These are phyloP conservation scores for Hydrozoanthus tunicans DNA, from an alignment of 64 coral and sea anemone genomes.

Conservation along the genomic window DNA sequence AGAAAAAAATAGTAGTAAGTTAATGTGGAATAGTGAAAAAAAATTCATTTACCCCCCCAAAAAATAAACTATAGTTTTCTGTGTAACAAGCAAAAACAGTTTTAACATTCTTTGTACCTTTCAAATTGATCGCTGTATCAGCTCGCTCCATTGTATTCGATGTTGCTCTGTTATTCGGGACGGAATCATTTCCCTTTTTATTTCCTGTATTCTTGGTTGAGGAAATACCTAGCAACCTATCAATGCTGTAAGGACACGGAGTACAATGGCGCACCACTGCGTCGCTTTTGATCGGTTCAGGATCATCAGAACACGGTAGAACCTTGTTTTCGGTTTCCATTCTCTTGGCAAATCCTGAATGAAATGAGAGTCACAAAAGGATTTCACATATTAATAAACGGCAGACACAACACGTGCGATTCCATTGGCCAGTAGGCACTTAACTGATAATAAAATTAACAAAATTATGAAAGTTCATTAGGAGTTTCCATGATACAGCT, in stretches of 20 bases:
- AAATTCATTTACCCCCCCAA: background rate
- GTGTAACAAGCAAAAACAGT: conserved; percentile 6
- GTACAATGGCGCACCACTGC: background rate
- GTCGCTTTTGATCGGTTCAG: background rate
- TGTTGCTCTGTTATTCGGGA: background rate
- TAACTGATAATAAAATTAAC: conserved; percentile 98
- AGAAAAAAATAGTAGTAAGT: background rate
- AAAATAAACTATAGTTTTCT: background rate
- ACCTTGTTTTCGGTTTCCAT: conserved; percentile 48
- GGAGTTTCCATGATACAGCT: conserved; percentile 76
- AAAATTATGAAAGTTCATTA: conserved; percentile 98
- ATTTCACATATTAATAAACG: conserved; percentile 72
- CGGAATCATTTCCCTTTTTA: background rate
- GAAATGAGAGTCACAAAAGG: conserved; percentile 51
- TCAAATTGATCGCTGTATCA: background rate
- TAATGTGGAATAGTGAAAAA: background rate
- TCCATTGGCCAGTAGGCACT: conserved; percentile 70
- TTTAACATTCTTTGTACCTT: background rate
- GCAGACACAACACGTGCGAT: conserved; percentile 48
- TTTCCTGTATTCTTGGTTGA: background rate
- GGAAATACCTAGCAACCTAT: background rate
- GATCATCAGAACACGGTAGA: background rate
- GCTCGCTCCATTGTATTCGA: background rate
- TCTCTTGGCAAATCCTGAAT: conserved; percentile 40
- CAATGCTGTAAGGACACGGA: conserved; percentile 40